phyloP scores from a whole-genome alignment of 2,113 vertebrate genomes.

The Nestor notabilis region DNA sequence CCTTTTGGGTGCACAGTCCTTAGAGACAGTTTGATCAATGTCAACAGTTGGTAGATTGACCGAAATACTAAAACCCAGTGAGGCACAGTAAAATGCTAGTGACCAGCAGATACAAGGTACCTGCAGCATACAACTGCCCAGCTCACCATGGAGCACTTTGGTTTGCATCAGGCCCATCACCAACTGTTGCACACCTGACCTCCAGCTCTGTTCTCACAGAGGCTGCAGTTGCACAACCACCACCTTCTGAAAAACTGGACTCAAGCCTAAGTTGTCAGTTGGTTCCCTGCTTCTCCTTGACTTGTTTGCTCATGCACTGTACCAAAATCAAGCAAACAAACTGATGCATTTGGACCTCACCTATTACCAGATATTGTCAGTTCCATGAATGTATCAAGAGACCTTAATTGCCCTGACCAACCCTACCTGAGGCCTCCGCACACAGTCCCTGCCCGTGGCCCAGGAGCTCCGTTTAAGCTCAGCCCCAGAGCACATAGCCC shows the following conservation, averaged over 20 bases:
- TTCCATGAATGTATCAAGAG: neutral
- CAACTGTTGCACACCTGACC: neutral
- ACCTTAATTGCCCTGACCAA: neutral
- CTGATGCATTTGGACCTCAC: neutral
- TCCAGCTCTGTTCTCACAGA: accelerated
- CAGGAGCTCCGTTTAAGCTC: neutral
- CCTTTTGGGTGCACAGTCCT: neutral
- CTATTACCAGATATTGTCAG: neutral
- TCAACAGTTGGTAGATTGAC: neutral
- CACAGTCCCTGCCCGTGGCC: neutral
- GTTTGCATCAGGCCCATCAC: neutral
- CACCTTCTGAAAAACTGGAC: neutral
- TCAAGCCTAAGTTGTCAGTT: neutral
- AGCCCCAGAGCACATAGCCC: accelerated
- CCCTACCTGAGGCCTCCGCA: neutral
- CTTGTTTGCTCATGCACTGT: slow-evolving; percentile 12
- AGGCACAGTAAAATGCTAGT: accelerated
- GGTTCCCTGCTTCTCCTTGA: neutral
- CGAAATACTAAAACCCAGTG: neutral
- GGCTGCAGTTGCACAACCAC: neutral
- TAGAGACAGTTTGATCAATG: neutral
- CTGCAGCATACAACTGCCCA: accelerated
- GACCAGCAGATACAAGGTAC: accelerated
- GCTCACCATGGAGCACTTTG: accelerated
- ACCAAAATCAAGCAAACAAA: neutral